Conservation (phyloP, 2,888 invertebrate species). For the Drosophila paranaensis region DNA sequence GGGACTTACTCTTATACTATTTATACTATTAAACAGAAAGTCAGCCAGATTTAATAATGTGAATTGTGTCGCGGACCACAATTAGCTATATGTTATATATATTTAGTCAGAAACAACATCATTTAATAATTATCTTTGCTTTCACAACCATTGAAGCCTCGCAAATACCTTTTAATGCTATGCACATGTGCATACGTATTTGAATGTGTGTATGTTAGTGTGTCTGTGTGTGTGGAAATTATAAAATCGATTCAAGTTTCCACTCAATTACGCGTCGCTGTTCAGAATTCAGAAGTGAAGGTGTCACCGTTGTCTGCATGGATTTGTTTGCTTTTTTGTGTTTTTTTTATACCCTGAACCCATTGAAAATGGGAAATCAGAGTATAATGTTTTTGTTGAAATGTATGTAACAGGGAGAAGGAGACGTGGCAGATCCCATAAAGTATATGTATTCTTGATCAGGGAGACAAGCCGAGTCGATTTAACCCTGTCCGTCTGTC, state of each 20-base stretch:
- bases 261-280: conserved; percentile 84
- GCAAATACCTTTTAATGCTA: conserved; percentile 10
- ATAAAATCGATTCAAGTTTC: conserved; percentile 84
- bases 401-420: too few relatives aligned
- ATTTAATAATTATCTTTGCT: neutral
- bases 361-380: too few relatives aligned
- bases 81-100: neutral
- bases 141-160: too few relatives aligned
- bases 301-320: conserved; percentile 24
- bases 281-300: conserved; percentile 31
- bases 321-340: conserved; percentile 3
- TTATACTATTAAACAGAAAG: neutral
- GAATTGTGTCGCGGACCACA: neutral
- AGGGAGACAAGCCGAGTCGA: too few relatives aligned
- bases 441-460: too few relatives aligned
- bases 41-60: neutral
- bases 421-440: too few relatives aligned
- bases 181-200: neutral
- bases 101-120: neutral
- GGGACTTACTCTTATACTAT: neutral
- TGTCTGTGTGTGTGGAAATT: conserved; percentile 66
- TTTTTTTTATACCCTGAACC: too few relatives aligned
- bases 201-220: neutral
- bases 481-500: too few relatives aligned
- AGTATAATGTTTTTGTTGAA: too few relatives aligned